Evolutionary conservation across 2,113 vertebrate genomes (phyloP).

Genomic region (Lynx canadensis): DNA sequence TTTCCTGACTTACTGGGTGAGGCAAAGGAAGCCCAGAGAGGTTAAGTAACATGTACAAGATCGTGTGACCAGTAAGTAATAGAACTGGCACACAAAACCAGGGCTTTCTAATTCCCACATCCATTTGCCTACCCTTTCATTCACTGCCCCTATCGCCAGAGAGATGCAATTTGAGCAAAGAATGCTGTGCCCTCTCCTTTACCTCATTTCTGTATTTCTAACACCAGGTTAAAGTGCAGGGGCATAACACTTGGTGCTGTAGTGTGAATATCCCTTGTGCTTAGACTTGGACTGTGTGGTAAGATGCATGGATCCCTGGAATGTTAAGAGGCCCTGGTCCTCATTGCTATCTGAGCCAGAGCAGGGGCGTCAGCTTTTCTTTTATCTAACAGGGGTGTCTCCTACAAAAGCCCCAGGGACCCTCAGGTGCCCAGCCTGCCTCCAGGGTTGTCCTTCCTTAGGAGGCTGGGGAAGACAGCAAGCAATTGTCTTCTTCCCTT

Average conservation of each 20-base stretch:
- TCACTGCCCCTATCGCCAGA: not conserved
- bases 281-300: not conserved
- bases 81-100: not conserved
- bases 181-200: not conserved
- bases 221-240: not conserved
- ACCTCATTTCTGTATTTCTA: not conserved
- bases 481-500: conserved; percentile 54
- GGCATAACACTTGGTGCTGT: not conserved
- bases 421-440: not conserved
- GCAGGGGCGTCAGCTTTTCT: conserved; percentile 15
- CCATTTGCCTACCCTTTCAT: not conserved
- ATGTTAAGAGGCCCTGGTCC: not conserved
- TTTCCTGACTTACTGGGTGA: conserved; percentile 8
- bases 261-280: not conserved
- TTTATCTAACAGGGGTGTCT: conserved; percentile 48
- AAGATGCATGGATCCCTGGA: not conserved
- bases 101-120: not conserved
- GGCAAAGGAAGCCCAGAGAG: not conserved
- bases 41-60: not conserved
- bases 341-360: not conserved
- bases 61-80: not conserved
- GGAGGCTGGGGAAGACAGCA: not conserved
- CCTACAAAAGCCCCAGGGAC: conserved; percentile 48
- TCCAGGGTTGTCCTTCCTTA: not conserved
- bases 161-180: not conserved